These are phyloP conservation scores for Synergus japonicus DNA, from an alignment of 2,888 invertebrate species.

Conservation along the genomic window DNA sequence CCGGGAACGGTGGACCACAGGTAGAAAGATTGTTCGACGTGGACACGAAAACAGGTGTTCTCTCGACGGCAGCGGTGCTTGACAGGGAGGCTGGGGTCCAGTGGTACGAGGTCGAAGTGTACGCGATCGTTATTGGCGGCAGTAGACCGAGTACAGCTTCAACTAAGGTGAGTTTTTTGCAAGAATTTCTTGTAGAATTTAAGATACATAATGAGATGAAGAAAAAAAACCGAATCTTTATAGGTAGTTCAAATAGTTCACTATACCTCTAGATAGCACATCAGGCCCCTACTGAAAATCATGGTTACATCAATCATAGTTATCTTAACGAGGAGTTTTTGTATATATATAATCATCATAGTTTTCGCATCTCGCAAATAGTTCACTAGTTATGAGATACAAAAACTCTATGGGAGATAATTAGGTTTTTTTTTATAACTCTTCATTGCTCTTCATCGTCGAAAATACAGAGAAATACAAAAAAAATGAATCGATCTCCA, in stretches of 20 bases:
- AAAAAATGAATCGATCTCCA: background rate
- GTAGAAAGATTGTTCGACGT: constrained; percentile 95
- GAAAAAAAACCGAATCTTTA: background rate
- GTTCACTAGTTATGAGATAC: too few species aligned
- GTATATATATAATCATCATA: too few species aligned
- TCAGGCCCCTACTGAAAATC: background rate
- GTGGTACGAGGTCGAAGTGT: constrained; percentile 90
- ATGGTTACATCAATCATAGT: background rate
- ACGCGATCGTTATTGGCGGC: constrained; percentile 88
- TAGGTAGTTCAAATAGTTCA: background rate
- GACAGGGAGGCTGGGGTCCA: constrained; percentile 91
- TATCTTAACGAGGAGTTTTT: background rate
- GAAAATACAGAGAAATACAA: background rate
- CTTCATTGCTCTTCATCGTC: too few species aligned
- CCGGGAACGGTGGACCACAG: constrained; percentile 83
- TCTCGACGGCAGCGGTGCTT: constrained; percentile 90
- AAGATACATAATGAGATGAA: background rate
- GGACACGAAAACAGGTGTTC: constrained; percentile 91
- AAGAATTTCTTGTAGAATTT: background rate
- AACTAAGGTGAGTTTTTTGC: constrained; percentile 86
- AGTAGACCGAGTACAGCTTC: constrained; percentile 85
- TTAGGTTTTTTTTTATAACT: background rate
- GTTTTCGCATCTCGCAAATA: too few species aligned
- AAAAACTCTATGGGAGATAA: background rate
- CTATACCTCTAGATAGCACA: too few species aligned